Base-by-base conservation (phyloP, 1,140 invertebrate species). In the Brachionus calyciflorus region DNA sequence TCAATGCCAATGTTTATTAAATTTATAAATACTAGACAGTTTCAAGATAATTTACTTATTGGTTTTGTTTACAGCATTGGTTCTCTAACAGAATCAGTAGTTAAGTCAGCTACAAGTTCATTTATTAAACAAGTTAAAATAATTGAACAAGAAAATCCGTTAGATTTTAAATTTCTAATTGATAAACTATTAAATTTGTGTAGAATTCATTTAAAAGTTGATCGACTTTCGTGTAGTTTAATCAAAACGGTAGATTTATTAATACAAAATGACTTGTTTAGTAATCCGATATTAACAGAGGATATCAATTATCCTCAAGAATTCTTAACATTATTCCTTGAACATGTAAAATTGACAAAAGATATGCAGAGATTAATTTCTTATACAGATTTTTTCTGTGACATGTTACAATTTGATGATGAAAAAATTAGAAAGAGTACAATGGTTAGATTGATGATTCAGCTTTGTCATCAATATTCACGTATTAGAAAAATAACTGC, bases 51-150 rank as follows among this genome's bases (percentile, higher is more conserved):
- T 33, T 9, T 73, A 33, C 37, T 73, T 9, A 73, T 41, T 30
- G 69, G 69, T 14, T 73, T 73, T 51, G 51, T 73, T 3, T 73
- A 73, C 46, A 51, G 46, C 24, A 73, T 73, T n/a, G 69, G 69
- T 14, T 33, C 46, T 6, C n/a, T 73, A 28, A 73, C 69, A 7
- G 69, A 73, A 17, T 73, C 69, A 24, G 30, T 73, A 37, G 69
- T 73, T 3, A 73, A 73, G 28, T 37, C 46, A 21, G 69, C 69
- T 5, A 55, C 51, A 3, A 55, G 17, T 24, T 49, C 46, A 19
- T 73, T 73, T 30, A 49, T 73, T 14, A 55, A 73, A 40, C 44
- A 73, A 51, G 10, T 73, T 0, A 73, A 41, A 30, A n/a, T 21
- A 55, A 26, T 55, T 10, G 51, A 55, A 49, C 7, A 37, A 40